Evolutionary conservation across 2,113 vertebrate species (phyloP).

Genomic region (Proteles cristata): DNA sequence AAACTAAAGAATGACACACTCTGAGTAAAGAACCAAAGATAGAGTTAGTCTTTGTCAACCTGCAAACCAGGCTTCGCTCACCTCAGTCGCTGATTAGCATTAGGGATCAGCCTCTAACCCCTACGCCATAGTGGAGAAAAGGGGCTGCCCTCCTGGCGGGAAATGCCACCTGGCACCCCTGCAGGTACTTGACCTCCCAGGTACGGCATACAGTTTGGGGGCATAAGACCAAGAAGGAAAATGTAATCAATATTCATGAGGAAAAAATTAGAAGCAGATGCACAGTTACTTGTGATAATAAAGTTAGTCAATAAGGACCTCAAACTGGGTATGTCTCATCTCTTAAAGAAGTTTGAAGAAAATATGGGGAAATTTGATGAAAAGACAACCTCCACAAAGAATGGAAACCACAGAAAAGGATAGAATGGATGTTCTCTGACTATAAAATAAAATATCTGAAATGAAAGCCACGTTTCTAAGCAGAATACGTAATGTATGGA

Average conservation of each 20-base stretch:
- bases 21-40: not conserved
- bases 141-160: not conserved
- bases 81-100: not conserved
- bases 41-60: not conserved
- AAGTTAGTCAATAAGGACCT: not conserved
- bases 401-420: not conserved
- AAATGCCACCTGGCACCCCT: not conserved
- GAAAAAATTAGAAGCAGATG: not conserved
- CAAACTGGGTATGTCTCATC: not conserved
- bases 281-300: not conserved
- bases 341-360: not conserved
- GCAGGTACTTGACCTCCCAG: not conserved
- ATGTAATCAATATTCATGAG: not conserved
- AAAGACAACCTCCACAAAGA: not conserved
- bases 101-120: not conserved
- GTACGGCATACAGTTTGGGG: not conserved
- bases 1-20: not conserved
- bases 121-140: not conserved
- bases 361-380: not conserved
- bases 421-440: not conserved
- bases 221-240: not conserved
- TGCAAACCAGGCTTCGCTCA: not conserved
- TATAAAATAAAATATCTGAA: not conserved
- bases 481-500: not conserved
- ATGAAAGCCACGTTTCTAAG: not conserved